phyloP scores from a whole-genome alignment of 2,888 invertebrate genomes.

The Dyspetes luteomarginatus region DNA sequence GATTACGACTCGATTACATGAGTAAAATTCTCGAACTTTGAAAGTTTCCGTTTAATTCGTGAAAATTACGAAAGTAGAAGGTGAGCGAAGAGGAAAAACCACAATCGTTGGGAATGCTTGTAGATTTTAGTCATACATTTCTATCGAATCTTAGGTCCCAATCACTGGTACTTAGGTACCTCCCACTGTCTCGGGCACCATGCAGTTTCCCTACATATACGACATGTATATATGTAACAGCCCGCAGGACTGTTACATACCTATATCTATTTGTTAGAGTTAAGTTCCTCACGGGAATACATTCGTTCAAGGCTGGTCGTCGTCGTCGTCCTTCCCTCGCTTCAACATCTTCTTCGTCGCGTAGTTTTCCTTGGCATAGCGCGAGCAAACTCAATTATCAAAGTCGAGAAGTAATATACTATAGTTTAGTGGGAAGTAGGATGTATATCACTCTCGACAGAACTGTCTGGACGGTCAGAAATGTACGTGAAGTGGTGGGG shows the following conservation, averaged over 20 bases:
- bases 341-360: conserved; percentile 7
- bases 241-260: not conserved
- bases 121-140: not conserved
- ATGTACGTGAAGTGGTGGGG: too few species aligned
- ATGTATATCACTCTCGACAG: not conserved
- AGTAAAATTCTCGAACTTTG: conserved; percentile 4
- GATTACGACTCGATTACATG: not conserved
- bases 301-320: conserved; percentile 16
- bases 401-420: conserved; percentile 24
- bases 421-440: not conserved
- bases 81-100: not conserved
- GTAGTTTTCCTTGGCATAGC: not conserved
- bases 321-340: not conserved
- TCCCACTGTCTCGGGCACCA: too few species aligned
- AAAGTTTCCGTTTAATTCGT: conserved; percentile 22
- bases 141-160: conserved; percentile 1
- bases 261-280: conserved; percentile 1
- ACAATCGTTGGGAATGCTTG: not conserved
- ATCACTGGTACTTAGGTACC: too few species aligned
- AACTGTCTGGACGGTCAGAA: not conserved
- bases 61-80: not conserved
- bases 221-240: not conserved
- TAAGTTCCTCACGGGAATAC: conserved; percentile 36
- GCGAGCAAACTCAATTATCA: conserved; percentile 42
- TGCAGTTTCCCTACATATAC: not conserved